Percentiles rank a stretch among this genome's conserved stretches.
Evolutionary conservation across 2,797 vertebrate genomes (phyloP).

Genomic region (Sebastes iracundus): DNA sequence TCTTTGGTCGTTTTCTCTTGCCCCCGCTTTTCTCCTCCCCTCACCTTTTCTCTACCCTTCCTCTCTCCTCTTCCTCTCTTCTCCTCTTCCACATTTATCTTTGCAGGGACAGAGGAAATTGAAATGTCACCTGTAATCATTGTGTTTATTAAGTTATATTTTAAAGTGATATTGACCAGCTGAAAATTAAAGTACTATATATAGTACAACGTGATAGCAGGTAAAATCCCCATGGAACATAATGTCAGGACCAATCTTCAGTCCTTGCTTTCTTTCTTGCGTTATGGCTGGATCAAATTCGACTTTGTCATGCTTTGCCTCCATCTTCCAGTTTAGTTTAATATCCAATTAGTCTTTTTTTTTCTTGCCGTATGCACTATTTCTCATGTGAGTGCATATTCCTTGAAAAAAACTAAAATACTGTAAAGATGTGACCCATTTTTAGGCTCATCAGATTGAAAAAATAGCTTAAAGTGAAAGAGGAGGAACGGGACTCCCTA

Average conservation of each 20-base stretch:
- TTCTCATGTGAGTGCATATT: neutral
- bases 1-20: neutral
- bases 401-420: neutral
- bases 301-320: neutral
- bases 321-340: neutral
- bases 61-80: neutral
- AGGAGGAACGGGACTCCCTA: fast-evolving
- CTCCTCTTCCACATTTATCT: neutral
- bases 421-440: neutral
- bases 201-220: neutral
- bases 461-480: neutral
- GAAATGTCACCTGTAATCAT: slow-evolving; percentile 1
- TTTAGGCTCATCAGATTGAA: neutral
- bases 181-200: neutral
- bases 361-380: neutral
- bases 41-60: too few relatives aligned
- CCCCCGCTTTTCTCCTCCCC: neutral
- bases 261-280: neutral
- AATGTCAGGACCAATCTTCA: neutral
- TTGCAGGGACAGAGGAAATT: neutral
- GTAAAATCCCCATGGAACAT: neutral
- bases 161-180: neutral
- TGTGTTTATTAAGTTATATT: slow-evolving; percentile 1
- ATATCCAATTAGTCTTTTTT: neutral
- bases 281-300: neutral